Percentiles rank a stretch among this genome's conserved stretches.
Evolutionary conservation across 2,113 vertebrate species (phyloP).

Genomic region (Chamaetylas fuelleborni): DNA sequence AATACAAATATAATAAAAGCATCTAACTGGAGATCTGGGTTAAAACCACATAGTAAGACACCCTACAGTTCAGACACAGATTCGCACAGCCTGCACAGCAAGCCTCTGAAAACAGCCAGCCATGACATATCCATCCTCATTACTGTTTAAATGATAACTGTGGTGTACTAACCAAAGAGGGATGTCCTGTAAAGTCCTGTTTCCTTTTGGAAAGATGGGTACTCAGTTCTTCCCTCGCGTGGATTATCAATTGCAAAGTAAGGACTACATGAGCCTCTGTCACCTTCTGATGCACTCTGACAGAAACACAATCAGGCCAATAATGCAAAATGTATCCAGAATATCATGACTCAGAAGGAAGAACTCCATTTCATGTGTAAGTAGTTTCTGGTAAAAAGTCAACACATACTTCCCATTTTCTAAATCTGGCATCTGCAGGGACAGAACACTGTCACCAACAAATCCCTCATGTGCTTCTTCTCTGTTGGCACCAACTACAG

Average conservation of each 20-base stretch:
- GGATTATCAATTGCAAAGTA: background rate
- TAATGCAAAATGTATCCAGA: background rate
- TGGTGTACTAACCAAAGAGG: background rate
- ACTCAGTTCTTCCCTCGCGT: background rate
- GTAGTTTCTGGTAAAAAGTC: background rate
- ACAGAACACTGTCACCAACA: background rate
- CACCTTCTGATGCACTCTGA: background rate
- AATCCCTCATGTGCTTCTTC: background rate
- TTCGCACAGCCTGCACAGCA: background rate
- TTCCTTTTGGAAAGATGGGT: background rate
- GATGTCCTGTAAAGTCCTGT: background rate
- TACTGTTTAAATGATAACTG: background rate
- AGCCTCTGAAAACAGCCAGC: background rate
- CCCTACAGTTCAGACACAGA: background rate
- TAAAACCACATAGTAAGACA: background rate
- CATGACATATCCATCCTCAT: background rate
- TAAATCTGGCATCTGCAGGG: background rate
- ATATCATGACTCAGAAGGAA: background rate
- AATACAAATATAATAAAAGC: background rate
- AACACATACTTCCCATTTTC: background rate
- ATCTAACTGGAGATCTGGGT: background rate
- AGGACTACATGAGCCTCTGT: accelerated
- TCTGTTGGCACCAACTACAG: background rate
- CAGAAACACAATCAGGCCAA: background rate
- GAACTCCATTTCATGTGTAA: background rate